phyloP scores from a whole-genome alignment of 2,797 vertebrate genomes.

The Gymnopithys bicolor region DNA sequence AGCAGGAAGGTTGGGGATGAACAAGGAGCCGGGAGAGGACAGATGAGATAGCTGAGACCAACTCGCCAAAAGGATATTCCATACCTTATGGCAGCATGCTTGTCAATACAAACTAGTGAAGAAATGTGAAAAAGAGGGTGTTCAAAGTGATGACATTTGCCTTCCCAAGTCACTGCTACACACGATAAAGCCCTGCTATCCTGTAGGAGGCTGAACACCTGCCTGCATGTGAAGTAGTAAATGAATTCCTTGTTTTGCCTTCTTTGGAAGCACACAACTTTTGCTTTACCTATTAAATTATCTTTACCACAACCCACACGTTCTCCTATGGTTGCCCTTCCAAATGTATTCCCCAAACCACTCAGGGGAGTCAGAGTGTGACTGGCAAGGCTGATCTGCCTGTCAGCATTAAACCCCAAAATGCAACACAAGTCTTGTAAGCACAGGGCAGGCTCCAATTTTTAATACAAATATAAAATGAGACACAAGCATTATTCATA shows the following conservation, averaged over 20 bases:
- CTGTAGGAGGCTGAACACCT: not conserved
- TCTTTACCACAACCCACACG: not conserved
- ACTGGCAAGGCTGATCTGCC: not conserved
- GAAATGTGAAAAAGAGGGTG: not conserved
- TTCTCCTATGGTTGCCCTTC: not conserved
- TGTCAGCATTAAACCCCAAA: not conserved
- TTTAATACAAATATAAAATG: not conserved
- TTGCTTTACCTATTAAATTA: not conserved
- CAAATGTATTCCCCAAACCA: not conserved
- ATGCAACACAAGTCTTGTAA: not conserved
- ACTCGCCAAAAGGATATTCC: not conserved
- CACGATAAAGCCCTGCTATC: not conserved
- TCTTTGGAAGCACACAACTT: accelerated
- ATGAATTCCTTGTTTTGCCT: not conserved
- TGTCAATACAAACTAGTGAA: accelerated
- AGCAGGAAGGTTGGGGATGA: not conserved
- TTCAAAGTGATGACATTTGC: accelerated
- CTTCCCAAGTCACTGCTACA: accelerated
- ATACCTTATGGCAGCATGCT: not conserved
- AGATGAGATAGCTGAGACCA: not conserved
- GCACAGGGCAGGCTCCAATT: accelerated
- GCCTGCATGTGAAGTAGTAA: not conserved
- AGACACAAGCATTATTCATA: not conserved
- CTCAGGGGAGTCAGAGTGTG: accelerated
- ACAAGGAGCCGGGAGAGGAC: not conserved